Conservation (phyloP, 2,888 invertebrate species). For the Drosophila nr. medialis region DNA sequence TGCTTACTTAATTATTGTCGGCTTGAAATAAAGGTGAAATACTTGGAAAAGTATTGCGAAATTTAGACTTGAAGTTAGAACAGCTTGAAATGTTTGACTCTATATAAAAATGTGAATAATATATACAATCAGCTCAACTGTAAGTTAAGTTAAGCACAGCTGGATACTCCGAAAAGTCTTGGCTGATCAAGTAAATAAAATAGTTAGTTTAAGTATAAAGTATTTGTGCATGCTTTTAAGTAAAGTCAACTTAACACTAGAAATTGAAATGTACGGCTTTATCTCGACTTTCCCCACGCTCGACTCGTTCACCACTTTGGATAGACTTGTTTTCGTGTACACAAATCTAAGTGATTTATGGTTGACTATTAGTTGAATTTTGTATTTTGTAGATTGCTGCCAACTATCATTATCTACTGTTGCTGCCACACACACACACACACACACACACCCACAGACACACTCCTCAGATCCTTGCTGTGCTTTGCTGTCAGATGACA, state of each 20-base stretch:
- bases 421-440: neutral
- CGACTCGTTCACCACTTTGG: neutral
- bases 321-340: constrained; percentile 8
- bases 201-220: neutral
- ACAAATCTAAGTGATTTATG: constrained; percentile 43
- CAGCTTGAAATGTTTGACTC: neutral
- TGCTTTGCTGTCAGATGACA: constrained; percentile 45
- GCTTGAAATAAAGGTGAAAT: neutral
- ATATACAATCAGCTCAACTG: neutral
- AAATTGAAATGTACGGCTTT: neutral
- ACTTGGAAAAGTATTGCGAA: neutral
- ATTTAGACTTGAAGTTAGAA: neutral
- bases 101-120: no score
- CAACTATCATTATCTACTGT: constrained; percentile 35
- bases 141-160: no score
- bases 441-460: neutral
- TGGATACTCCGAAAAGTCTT: neutral
- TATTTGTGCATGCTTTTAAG: neutral
- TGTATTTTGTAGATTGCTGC: constrained; percentile 37
- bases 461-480: neutral
- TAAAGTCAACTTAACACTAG: neutral
- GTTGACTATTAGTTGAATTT: constrained; percentile 31
- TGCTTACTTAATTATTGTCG: neutral
- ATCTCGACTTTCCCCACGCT: neutral
- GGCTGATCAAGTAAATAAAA: neutral